These are phyloP conservation scores for Tetranychus cinnabarinus DNA, from an alignment of 1,140 invertebrate genomes.

Conservation along the genomic window DNA sequence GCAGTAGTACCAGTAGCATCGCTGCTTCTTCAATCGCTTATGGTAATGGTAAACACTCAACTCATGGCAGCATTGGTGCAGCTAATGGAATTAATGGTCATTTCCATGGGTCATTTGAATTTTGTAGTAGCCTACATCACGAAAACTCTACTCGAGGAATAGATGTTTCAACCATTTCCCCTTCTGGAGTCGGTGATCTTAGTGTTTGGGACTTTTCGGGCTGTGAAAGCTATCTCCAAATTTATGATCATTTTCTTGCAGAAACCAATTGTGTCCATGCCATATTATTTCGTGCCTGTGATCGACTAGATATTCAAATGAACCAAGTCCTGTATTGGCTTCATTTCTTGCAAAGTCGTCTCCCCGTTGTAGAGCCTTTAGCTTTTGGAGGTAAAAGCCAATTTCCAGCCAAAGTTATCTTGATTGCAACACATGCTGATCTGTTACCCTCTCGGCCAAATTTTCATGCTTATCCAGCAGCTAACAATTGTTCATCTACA, in stretches of 20 bases:
- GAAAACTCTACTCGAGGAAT: constrained; percentile 41
- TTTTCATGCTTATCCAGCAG: not conserved
- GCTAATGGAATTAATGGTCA: not conserved
- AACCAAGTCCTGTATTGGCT: constrained; percentile 56
- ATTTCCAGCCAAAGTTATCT: constrained; percentile 27
- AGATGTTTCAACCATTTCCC: constrained; percentile 33
- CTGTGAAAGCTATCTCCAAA: constrained; percentile 46
- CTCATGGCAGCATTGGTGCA: not conserved
- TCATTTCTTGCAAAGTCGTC: constrained; percentile 45
- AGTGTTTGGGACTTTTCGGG: constrained; percentile 62
- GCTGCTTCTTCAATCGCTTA: not conserved
- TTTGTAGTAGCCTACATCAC: not conserved
- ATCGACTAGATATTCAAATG: constrained; percentile 41
- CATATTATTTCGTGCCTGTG: constrained; percentile 45
- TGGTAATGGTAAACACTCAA: not conserved
- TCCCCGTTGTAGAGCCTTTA: constrained; percentile 37
- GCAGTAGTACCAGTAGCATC: not conserved
- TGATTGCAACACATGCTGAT: constrained; percentile 43
- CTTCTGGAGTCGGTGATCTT: constrained; percentile 34
- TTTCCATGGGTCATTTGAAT: too few relatives aligned
- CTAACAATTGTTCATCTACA: constrained; percentile 8
- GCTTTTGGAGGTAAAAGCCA: constrained; percentile 30
- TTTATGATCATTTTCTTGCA: constrained; percentile 52
- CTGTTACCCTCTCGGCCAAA: constrained; percentile 14
- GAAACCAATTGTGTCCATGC: constrained; percentile 35